phyloP scores from a whole-genome alignment of 1,140 invertebrate species.

The Orius insidiosus region DNA sequence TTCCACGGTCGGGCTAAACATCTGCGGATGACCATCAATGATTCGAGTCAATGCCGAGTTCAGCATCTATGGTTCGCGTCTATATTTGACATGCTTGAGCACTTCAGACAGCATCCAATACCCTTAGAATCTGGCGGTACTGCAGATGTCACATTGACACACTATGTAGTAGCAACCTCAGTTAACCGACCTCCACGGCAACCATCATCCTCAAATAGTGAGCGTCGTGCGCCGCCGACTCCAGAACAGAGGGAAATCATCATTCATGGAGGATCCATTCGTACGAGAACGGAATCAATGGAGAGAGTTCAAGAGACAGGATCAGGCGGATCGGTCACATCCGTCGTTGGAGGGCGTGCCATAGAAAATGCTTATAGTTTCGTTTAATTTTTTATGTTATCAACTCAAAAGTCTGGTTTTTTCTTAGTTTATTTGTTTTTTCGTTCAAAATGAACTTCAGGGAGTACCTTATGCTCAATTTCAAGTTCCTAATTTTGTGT shows the following conservation, averaged over 20 bases:
- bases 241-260: constrained; percentile 23
- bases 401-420: no score
- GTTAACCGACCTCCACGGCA: not conserved
- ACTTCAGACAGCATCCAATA: constrained; percentile 86
- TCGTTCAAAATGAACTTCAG: no score
- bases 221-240: constrained; percentile 17
- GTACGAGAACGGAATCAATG: constrained; percentile 43
- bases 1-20: constrained; percentile 85
- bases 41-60: constrained; percentile 76
- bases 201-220: not conserved
- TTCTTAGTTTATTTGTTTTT: no score
- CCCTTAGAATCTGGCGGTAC: constrained; percentile 87
- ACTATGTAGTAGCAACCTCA: constrained; percentile 53
- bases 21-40: constrained; percentile 81
- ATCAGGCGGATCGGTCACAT: constrained; percentile 26
- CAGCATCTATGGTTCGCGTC: constrained; percentile 95
- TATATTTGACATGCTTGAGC: constrained; percentile 92
- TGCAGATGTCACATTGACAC: constrained; percentile 89
- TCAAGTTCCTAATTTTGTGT: no score
- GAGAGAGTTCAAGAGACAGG: constrained; percentile 36
- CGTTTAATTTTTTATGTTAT: constrained; percentile 38
- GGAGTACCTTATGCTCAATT: no score
- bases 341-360: constrained; percentile 33
- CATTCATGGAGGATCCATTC: constrained; percentile 46
- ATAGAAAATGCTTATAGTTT: constrained; percentile 61